Evolutionary conservation across 2,888 invertebrate species (phyloP).

Genomic region (Hylaea fasciaria): DNA sequence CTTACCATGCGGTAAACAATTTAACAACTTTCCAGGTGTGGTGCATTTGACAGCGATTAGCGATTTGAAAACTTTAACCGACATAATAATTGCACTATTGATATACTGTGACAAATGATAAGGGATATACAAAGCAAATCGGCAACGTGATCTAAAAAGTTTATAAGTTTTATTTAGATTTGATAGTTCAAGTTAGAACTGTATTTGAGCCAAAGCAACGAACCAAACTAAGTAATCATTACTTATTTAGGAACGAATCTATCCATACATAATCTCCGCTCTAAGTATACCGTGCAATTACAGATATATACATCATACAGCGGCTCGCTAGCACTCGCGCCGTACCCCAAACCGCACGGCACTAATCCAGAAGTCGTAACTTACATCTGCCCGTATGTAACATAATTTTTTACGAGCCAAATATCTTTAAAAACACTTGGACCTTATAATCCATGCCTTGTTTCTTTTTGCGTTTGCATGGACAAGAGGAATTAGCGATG

Average conservation of each 20-base stretch:
- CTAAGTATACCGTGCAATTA: no score
- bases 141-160: no score
- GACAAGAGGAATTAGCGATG: neutral
- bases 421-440: constrained; percentile 39
- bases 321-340: constrained; percentile 5
- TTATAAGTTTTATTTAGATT: no score
- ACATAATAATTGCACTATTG: no score
- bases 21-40: constrained; percentile 7
- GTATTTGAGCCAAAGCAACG: no score
- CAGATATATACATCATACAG: no score
- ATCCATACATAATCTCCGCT: no score
- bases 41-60: constrained; percentile 4
- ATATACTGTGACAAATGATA: no score
- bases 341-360: constrained; percentile 15
- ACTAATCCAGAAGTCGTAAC: constrained; percentile 14
- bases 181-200: no score
- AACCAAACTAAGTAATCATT: no score
- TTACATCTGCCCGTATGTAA: constrained; percentile 30
- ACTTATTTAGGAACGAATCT: no score
- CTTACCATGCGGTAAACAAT: constrained; percentile 7
- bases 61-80: neutral
- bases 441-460: constrained; percentile 29
- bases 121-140: no score
- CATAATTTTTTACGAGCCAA: constrained; percentile 39
- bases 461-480: constrained; percentile 7